Evolutionary conservation across 2,113 vertebrate species (phyloP).

Genomic region (Otocyon megalotis): DNA sequence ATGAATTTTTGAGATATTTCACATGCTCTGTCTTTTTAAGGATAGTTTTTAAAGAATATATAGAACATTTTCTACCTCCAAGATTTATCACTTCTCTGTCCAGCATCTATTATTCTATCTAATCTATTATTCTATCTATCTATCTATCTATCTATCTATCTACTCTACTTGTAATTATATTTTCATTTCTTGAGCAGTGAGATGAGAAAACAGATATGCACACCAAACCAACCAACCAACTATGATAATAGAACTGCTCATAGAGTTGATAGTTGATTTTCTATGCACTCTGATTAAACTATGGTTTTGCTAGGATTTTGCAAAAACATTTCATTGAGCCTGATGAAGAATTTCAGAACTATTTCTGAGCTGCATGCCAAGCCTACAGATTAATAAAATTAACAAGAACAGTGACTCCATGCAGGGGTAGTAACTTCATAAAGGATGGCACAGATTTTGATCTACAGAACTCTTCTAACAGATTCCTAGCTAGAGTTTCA

Average conservation of each 20-base stretch:
- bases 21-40: neutral
- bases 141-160: neutral
- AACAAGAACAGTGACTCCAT: slow-evolving; percentile 36
- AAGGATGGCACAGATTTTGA: neutral
- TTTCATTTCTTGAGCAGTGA: slow-evolving; percentile 57
- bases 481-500: slow-evolving; percentile 65
- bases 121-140: neutral
- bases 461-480: slow-evolving; percentile 76
- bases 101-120: neutral
- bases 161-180: neutral
- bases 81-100: neutral
- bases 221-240: neutral
- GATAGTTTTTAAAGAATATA: slow-evolving; percentile 14
- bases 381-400: slow-evolving; percentile 70
- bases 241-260: slow-evolving; percentile 5
- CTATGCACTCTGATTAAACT: slow-evolving; percentile 14
- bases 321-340: slow-evolving; percentile 50
- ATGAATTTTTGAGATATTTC: neutral
- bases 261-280: slow-evolving; percentile 29
- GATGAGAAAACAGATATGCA: slow-evolving; percentile 50
- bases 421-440: neutral
- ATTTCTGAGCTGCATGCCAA: slow-evolving; percentile 57
- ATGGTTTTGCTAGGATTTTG: slow-evolving; percentile 48
- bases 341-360: slow-evolving; percentile 52
- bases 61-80: neutral